Evolutionary conservation across 2,113 vertebrate genomes (phyloP).

Genomic region (Isurus oxyrinchus): DNA sequence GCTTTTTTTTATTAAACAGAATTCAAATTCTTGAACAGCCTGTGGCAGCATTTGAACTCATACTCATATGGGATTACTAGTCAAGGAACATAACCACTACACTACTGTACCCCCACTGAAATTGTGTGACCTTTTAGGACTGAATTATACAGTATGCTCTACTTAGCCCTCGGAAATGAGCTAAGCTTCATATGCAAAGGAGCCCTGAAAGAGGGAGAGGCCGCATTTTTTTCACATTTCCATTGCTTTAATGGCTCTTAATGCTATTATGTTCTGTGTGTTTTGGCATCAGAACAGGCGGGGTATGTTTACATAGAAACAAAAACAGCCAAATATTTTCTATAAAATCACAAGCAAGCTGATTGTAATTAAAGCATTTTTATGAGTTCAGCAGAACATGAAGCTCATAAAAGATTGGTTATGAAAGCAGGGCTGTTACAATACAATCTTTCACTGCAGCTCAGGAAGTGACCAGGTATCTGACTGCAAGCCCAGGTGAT

Average conservation of each 20-base stretch:
- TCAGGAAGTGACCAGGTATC: not conserved
- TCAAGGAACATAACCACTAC: not conserved
- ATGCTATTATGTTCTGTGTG: not conserved
- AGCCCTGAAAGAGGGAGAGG: not conserved
- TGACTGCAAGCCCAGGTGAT: not conserved
- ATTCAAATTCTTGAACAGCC: not conserved
- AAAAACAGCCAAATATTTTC: slow-evolving; percentile 27
- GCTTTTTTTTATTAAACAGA: not conserved
- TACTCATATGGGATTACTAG: not conserved
- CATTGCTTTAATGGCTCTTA: not conserved
- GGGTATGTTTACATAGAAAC: not conserved
- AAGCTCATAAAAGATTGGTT: not conserved
- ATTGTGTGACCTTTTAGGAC: not conserved
- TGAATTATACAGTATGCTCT: not conserved
- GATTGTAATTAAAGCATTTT: slow-evolving; percentile 16
- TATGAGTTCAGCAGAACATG: not conserved
- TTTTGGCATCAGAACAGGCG: not conserved
- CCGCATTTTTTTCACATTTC: not conserved
- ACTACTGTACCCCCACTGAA: not conserved
- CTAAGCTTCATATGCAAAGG: not conserved
- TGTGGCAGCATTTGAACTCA: not conserved
- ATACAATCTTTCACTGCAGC: not conserved
- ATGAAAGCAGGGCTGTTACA: not conserved
- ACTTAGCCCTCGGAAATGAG: too few relatives aligned
- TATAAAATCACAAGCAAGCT: slow-evolving; percentile 1